phyloP scores from a whole-genome alignment of 2,888 invertebrate species.

The Merodon equestris region DNA sequence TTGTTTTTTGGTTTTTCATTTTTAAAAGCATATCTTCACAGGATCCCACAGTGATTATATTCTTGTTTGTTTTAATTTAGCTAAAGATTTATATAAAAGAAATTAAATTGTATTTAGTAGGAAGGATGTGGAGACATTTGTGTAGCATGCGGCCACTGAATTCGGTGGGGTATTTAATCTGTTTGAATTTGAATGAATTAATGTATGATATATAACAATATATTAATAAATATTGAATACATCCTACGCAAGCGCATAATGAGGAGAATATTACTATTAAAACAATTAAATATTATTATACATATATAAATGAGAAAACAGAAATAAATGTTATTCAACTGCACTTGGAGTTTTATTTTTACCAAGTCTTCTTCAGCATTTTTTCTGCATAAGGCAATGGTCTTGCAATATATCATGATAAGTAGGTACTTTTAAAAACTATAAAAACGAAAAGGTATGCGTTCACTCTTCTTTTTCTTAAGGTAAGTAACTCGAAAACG shows the following conservation, averaged over 20 bases:
- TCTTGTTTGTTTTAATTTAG: slow-evolving; percentile 11
- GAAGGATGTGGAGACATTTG: background rate
- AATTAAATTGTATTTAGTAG: background rate
- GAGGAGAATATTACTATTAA: slow-evolving; percentile 33
- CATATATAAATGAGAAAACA: slow-evolving; percentile 17
- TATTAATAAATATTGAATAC: slow-evolving; percentile 36
- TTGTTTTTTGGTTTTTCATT: slow-evolving; percentile 40
- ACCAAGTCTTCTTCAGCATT: no score
- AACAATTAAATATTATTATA: slow-evolving; percentile 30
- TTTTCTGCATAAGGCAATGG: no score
- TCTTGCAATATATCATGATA: no score
- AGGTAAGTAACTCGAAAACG: no score
- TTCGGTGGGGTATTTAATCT: slow-evolving; percentile 23
- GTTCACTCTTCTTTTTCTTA: no score
- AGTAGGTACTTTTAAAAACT: no score
- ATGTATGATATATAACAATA: slow-evolving; percentile 17
- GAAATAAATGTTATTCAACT: slow-evolving; percentile 63
- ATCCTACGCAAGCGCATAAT: slow-evolving; percentile 56
- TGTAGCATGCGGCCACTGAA: no score
- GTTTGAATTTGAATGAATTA: slow-evolving; percentile 31
- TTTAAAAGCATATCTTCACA: slow-evolving; percentile 19
- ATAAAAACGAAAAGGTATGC: no score
- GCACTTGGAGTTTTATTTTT: background rate
- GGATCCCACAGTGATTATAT: slow-evolving; percentile 38
- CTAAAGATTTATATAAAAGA: background rate